Base-by-base conservation (phyloP, 2,888 invertebrate genomes). In the Maniola hyperantus region DNA sequence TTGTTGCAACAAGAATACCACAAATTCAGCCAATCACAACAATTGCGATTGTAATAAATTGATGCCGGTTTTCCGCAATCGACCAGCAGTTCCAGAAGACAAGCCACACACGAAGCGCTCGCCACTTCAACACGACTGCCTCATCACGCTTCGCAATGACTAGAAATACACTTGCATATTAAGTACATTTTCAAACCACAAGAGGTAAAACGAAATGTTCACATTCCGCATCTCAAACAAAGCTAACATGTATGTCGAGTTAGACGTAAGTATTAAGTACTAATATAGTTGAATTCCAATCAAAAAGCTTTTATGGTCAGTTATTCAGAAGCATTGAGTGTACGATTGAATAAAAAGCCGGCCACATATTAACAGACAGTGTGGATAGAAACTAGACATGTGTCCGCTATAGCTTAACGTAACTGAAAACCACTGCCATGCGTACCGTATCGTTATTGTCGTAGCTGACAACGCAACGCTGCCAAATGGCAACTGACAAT, bases 21-120 rank as follows among this genome's bases (percentile, higher is more conserved):
- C n/a, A n/a, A n/a, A n/a, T n/a, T n/a, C n/a, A n/a, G n/a, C n/a
- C n/a, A n/a, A n/a, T n/a, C n/a, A n/a, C n/a, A n/a, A n/a, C n/a
- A n/a, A n/a, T n/a, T n/a, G n/a, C n/a, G n/a, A n/a, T n/a, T n/a
- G n/a, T n/a, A n/a, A n/a, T n/a, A n/a, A n/a, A n/a, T n/a, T n/a
- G n/a, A n/a, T n/a, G n/a, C n/a, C n/a, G n/a, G n/a, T n/a, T n/a
- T n/a, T n/a, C n/a, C n/a, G n/a, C n/a, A n/a, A n/a, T n/a, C n/a
- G n/a, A n/a, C n/a, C 88, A 88, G 88, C 87, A 84, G 88, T 83
- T 83, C 74, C 76, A 72, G 76, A 76, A 74, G 71, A 72, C 72
- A 69, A 87, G 79, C 88, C 89, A 81, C 89, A 88, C 89, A 89
- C 87, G 77, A 83, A 71, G 87, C 75, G 77, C 76, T 74, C 20